A percentile compares a stretch with the other conserved stretches of the same genome.
Evolutionary conservation across 2,888 invertebrate species (phyloP).

Genomic region (Syritta pipiens): DNA sequence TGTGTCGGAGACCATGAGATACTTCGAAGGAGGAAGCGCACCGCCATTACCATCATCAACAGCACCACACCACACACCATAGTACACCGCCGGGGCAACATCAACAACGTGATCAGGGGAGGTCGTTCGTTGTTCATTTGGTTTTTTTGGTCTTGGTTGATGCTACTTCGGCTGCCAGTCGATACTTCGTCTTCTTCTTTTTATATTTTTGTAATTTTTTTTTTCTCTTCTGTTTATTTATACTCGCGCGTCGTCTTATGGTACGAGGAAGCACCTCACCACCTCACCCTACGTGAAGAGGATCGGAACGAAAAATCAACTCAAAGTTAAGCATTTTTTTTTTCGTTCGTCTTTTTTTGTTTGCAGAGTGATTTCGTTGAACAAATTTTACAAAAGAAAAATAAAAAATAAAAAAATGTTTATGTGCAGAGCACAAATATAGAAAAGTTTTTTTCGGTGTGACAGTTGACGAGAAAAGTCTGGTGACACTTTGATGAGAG

Average conservation of each 20-base stretch:
- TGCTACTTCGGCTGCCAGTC: conserved; percentile 7
- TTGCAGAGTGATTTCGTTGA: conserved; percentile 25
- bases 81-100: background rate
- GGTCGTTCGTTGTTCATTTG: conserved; percentile 38
- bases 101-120: conserved; percentile 42
- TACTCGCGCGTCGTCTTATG: conserved; percentile 25
- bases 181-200: background rate
- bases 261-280: too few relatives aligned
- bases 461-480: background rate
- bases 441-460: background rate
- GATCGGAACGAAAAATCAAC: conserved; percentile 25
- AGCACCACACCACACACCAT: background rate
- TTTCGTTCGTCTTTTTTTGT: background rate
- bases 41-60: conserved; percentile 23
- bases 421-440: background rate
- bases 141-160: background rate
- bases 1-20: background rate
- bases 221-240: conserved; percentile 42
- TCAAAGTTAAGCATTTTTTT: conserved; percentile 13
- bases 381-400: conserved; percentile 2
- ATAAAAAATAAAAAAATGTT: conserved; percentile 3
- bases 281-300: too few relatives aligned
- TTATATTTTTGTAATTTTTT: background rate
- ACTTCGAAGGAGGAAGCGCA: conserved; percentile 15
- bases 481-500: background rate